A percentile compares a stretch with the other conserved stretches of the same genome.
Conservation (phyloP, 1,140 invertebrate genomes). For the Calephelis nemesis region DNA sequence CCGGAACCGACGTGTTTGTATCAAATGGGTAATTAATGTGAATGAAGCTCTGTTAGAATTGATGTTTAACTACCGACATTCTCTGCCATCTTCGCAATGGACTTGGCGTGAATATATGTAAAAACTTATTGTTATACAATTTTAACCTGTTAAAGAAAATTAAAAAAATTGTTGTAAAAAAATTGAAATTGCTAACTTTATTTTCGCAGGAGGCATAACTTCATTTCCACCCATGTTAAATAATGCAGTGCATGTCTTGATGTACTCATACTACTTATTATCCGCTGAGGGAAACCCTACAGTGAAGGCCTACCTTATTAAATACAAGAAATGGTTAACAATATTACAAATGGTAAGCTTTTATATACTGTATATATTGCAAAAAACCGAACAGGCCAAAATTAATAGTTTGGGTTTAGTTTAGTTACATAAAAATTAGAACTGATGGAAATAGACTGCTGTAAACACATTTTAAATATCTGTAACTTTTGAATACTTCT, state of each 20-base stretch:
- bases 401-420: no score
- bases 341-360: constrained; percentile 65
- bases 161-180: background rate
- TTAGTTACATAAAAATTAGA: no score
- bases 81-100: no score
- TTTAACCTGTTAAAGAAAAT: no score
- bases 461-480: no score
- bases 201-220: constrained; percentile 57
- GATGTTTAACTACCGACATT: no score
- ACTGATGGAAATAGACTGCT: no score
- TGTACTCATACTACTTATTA: constrained; percentile 66
- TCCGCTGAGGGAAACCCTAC: constrained; percentile 57
- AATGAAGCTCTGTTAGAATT: no score
- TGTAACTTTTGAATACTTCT: no score
- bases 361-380: constrained; percentile 3
- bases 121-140: background rate
- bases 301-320: constrained; percentile 46
- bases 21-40: no score
- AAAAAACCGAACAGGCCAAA: background rate
- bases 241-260: constrained; percentile 59
- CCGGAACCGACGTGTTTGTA: no score
- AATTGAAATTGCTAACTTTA: background rate
- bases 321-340: constrained; percentile 70
- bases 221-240: constrained; percentile 64
- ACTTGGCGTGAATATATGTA: background rate